Percentiles rank a stretch among this genome's conserved stretches.
These are phyloP conservation scores for Sinotaia quadrata DNA, from an alignment of 2,888 invertebrate genomes.

Conservation along the genomic window DNA sequence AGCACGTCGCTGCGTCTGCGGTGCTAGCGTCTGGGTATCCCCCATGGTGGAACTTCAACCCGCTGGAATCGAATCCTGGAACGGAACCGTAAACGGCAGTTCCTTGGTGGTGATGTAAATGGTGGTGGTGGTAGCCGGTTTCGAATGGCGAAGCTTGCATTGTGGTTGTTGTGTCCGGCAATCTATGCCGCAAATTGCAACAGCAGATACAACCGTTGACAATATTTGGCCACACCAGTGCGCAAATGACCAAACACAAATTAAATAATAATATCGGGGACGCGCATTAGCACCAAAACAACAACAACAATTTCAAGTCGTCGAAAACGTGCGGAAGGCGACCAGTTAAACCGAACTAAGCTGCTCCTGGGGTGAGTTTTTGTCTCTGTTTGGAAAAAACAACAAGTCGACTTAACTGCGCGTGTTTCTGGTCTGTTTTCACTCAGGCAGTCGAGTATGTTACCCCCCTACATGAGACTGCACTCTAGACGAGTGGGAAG, in stretches of 20 bases:
- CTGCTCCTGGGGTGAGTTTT: too few species aligned
- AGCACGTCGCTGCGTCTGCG: conserved; percentile 38
- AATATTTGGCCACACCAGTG: too few species aligned
- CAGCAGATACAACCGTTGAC: too few species aligned
- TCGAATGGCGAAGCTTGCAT: conserved; percentile 54
- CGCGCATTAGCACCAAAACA: too few species aligned
- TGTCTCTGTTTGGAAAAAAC: conserved; percentile 18
- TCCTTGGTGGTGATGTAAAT: conserved; percentile 15
- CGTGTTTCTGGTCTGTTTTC: conserved; percentile 7
- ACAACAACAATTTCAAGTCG: not conserved
- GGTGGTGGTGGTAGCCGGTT: conserved; percentile 43
- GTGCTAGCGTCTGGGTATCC: conserved; percentile 52
- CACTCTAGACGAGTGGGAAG: not conserved
- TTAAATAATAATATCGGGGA: too few species aligned
- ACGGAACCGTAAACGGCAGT: conserved; percentile 49
- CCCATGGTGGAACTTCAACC: conserved; percentile 53
- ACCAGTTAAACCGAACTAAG: too few species aligned
- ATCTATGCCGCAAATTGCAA: too few species aligned
- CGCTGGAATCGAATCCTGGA: conserved; percentile 46
- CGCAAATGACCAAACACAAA: too few species aligned
- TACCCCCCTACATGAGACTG: not conserved
- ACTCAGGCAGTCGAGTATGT: not conserved
- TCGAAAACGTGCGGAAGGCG: too few species aligned
- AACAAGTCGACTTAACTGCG: conserved; percentile 9
- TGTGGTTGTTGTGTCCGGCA: conserved; percentile 5